Conservation (phyloP, 2,113 vertebrate species). For the Sebastes schlegelii region DNA sequence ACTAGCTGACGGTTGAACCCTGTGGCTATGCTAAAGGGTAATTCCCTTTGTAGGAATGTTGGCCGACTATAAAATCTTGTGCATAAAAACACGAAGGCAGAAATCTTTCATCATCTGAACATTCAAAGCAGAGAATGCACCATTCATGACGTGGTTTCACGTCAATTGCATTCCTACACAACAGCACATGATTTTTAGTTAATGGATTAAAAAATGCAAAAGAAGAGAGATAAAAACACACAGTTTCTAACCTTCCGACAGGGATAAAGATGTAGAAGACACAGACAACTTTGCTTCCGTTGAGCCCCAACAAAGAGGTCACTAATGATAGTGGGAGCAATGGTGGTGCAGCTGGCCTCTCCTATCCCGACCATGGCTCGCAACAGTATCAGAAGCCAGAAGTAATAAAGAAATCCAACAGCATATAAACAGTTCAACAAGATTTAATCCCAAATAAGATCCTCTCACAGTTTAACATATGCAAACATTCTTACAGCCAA, state of each 20-base stretch:
- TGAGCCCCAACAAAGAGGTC: conserved; percentile 87
- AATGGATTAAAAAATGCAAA: neutral
- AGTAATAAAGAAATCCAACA: conserved; percentile 78
- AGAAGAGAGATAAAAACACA: neutral
- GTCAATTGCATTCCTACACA: neutral
- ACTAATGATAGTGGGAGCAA: conserved; percentile 92
- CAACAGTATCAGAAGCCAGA: conserved; percentile 88
- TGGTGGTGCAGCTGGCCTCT: conserved; percentile 91
- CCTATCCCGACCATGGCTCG: conserved; percentile 89
- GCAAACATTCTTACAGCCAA: neutral
- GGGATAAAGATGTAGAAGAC: conserved; percentile 94
- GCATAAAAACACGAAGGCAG: too few species aligned
- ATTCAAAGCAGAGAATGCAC: too few species aligned
- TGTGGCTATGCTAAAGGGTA: too few species aligned
- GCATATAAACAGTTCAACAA: neutral
- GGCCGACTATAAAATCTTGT: too few species aligned
- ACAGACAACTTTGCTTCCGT: conserved; percentile 88
- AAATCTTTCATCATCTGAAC: too few species aligned
- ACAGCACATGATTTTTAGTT: neutral
- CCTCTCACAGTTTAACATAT: neutral
- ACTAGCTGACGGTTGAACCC: too few species aligned
- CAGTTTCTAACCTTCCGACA: conserved; percentile 88
- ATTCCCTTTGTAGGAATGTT: too few species aligned
- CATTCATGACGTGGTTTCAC: neutral
- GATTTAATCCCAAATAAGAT: neutral